These are phyloP conservation scores for Argyresthia albistria DNA, from an alignment of 2,888 invertebrate species.

Conservation along the genomic window DNA sequence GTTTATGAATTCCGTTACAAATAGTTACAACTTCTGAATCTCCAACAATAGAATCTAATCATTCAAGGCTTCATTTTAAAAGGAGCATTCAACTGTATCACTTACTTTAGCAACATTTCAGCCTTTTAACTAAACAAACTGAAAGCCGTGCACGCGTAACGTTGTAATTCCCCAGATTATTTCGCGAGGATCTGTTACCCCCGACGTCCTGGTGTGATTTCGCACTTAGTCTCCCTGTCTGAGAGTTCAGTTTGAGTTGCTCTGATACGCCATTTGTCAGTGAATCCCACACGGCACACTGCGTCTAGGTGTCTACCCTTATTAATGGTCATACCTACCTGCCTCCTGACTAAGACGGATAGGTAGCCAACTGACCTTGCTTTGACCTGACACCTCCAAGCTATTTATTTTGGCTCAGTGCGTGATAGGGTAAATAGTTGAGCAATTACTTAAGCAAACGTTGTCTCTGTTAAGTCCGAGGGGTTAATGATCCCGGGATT, in stretches of 20 bases:
- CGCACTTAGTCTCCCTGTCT: not conserved
- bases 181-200: no score
- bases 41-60: no score
- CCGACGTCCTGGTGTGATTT: not conserved
- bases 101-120: no score
- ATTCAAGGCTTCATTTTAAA: no score
- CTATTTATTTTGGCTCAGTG: slow-evolving; percentile 1
- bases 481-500: no score
- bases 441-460: slow-evolving; percentile 2
- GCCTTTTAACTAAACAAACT: no score
- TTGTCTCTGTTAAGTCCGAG: not conserved
- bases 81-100: no score
- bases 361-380: slow-evolving; percentile 14
- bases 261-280: slow-evolving; percentile 13
- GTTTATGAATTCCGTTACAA: no score
- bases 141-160: no score
- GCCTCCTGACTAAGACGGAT: slow-evolving; percentile 28
- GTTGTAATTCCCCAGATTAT: not conserved
- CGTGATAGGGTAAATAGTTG: not conserved
- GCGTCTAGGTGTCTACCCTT: slow-evolving; percentile 20
- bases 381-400: slow-evolving; percentile 18
- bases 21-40: no score
- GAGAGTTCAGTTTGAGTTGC: not conserved
- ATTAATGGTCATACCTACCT: slow-evolving; percentile 33
- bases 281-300: slow-evolving; percentile 17